These are phyloP conservation scores for Mercenaria mercenaria DNA, from an alignment of 1,140 invertebrate species.

Conservation along the genomic window DNA sequence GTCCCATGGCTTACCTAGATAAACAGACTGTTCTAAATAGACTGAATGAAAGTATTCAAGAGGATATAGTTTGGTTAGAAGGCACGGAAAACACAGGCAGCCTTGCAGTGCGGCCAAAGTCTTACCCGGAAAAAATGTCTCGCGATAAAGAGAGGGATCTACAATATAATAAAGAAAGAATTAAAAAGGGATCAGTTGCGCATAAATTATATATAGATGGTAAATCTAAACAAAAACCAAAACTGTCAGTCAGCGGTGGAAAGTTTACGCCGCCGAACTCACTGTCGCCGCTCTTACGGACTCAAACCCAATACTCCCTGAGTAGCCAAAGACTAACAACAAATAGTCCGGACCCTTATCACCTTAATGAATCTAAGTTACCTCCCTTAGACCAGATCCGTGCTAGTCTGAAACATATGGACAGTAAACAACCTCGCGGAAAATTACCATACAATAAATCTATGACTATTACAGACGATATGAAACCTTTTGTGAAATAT, in stretches of 20 bases:
- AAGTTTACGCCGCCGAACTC: constrained; percentile 73
- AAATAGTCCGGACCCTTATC: constrained; percentile 79
- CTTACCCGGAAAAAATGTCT: constrained; percentile 40
- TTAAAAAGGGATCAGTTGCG: constrained; percentile 81
- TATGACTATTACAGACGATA: constrained; percentile 72
- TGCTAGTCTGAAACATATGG: constrained; percentile 76
- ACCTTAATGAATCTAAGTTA: constrained; percentile 65
- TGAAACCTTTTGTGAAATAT: constrained; percentile 82
- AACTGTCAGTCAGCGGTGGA: constrained; percentile 77
- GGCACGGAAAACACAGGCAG: constrained; percentile 79
- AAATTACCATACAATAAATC: constrained; percentile 61
- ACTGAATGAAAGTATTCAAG: constrained; percentile 73
- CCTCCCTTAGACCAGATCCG: constrained; percentile 80
- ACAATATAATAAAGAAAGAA: constrained; percentile 77
- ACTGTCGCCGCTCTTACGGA: constrained; percentile 78
- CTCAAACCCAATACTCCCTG: constrained; percentile 81
- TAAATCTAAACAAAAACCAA: constrained; percentile 60
- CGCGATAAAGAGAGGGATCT: constrained; percentile 59
- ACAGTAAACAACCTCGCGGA: constrained; percentile 62
- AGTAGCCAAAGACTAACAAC: constrained; percentile 79
- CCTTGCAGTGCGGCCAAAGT: constrained; percentile 73
- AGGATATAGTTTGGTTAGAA: constrained; percentile 77
- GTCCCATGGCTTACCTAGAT: constrained; percentile 78
- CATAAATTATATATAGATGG: constrained; percentile 72
- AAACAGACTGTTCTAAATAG: constrained; percentile 75